phyloP scores from a whole-genome alignment of 1,140 invertebrate species.

The Calliopsis andreniformis region DNA sequence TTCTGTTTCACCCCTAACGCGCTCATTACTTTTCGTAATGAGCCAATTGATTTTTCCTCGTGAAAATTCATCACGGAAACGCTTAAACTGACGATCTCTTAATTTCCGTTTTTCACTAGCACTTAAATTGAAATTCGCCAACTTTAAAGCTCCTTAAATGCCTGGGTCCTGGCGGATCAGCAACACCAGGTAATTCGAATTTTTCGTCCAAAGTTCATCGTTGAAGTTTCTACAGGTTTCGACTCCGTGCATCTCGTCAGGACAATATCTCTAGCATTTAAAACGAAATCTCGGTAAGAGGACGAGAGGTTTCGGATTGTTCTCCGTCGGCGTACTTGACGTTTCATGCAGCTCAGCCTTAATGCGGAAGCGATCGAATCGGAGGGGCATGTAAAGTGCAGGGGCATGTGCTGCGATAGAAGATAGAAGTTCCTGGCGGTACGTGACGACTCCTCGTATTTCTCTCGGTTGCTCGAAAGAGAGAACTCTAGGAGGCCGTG shows the following conservation, averaged over 20 bases:
- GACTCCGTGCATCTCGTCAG: background rate
- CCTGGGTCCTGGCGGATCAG: background rate
- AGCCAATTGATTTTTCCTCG: background rate
- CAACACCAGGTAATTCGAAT: background rate
- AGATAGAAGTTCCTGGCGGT: constrained; percentile 26
- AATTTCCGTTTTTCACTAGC: background rate
- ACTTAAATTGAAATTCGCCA: background rate
- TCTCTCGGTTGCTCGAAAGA: constrained; percentile 35
- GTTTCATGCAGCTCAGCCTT: constrained; percentile 23
- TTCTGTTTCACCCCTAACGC: background rate
- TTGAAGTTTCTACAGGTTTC: background rate
- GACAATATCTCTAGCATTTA: background rate
- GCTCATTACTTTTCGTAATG: background rate
- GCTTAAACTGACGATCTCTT: background rate
- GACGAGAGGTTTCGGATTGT: constrained; percentile 1
- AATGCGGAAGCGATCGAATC: constrained; percentile 50
- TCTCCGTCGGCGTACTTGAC: constrained; percentile 27
- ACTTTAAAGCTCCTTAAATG: background rate
- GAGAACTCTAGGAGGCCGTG: constrained; percentile 39
- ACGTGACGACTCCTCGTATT: constrained; percentile 50
- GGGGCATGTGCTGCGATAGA: constrained; percentile 34
- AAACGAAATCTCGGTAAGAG: background rate
- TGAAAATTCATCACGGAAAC: no score
- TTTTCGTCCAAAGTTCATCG: background rate
- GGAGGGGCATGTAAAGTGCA: constrained; percentile 52